Evolutionary conservation across 2,888 invertebrate species (phyloP).

Genomic region (Sycophila texana): DNA sequence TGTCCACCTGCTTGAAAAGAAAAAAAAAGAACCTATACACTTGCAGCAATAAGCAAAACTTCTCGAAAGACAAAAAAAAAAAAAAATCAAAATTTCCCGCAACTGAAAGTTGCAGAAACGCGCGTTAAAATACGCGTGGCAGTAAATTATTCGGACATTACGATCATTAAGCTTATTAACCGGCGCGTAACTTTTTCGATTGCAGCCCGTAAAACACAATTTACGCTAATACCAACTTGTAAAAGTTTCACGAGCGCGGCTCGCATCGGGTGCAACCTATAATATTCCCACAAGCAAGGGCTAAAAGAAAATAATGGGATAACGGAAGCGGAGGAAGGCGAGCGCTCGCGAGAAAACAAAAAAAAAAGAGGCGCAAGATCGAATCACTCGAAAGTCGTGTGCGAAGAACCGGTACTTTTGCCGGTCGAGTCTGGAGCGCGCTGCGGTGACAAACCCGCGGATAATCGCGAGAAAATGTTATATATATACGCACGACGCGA

Average conservation of each 20-base stretch:
- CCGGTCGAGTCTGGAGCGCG: slow-evolving; percentile 8
- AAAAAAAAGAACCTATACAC: too few relatives aligned
- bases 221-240: neutral
- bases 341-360: neutral
- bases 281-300: neutral
- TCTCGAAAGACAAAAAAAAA: too few relatives aligned
- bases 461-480: slow-evolving; percentile 5
- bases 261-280: neutral
- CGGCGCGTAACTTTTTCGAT: neutral
- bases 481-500: neutral
- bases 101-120: too few relatives aligned
- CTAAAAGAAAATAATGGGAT: slow-evolving; percentile 33
- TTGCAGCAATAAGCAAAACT: too few relatives aligned
- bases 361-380: slow-evolving; percentile 1
- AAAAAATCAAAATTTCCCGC: too few relatives aligned
- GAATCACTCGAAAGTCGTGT: neutral
- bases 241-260: neutral
- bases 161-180: neutral
- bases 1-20: too few relatives aligned
- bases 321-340: slow-evolving; percentile 9
- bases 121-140: too few relatives aligned
- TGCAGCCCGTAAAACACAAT: neutral
- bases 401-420: slow-evolving; percentile 31
- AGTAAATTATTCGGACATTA: neutral
- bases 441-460: neutral